Evolutionary conservation across 2,888 invertebrate species (phyloP), one percentile per base, ranked within the genome.

Genomic region (Dysmachus trigonus): DNA sequence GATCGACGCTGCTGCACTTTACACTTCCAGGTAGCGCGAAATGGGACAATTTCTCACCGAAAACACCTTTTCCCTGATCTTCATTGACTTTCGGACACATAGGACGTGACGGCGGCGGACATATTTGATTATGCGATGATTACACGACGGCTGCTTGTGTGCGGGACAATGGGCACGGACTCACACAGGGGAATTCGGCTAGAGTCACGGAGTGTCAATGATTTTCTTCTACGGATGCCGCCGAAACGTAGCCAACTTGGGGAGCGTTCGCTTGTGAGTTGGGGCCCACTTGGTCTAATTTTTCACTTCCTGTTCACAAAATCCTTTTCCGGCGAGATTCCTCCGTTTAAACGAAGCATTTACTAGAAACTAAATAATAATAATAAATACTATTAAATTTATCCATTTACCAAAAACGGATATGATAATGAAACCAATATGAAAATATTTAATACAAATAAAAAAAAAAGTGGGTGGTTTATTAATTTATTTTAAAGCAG

Each of bases 31-130:
- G 27, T 72, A 72, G 41, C 72, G 31, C 83, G 72, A 74, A 47
- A 41, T 53, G 27, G 74, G 35, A 10, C 15, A 85, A 76, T 30
- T 85, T 62, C 53, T 22, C 51, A 76, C 62, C 35, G n/a, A 62
- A 85, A 85, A 74, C 51, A 76, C 53, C 22, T 85, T 77, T 77
- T 85, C 51, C 31, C 10, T 35, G 31, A 22, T 74, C 15, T 73
- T 82, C 62, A 85, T 74, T 85, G 76, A 85, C 74, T 74, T 74
- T 85, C 74, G 74, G 85, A 85, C 76, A 85, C 47, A 85, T 85
- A 51, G 73, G 47, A 87, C 77, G 85, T 87, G 87, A 87, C 87
- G 87, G 87, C 87, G 87, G 84, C 87, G 79, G 87, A 86, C 87
- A 87, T 87, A 76, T 87, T 87, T 84, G 85, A 87, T 84, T 72